Conservation (phyloP, 2,113 vertebrate species). For the Onychostruthus taczanowskii region DNA sequence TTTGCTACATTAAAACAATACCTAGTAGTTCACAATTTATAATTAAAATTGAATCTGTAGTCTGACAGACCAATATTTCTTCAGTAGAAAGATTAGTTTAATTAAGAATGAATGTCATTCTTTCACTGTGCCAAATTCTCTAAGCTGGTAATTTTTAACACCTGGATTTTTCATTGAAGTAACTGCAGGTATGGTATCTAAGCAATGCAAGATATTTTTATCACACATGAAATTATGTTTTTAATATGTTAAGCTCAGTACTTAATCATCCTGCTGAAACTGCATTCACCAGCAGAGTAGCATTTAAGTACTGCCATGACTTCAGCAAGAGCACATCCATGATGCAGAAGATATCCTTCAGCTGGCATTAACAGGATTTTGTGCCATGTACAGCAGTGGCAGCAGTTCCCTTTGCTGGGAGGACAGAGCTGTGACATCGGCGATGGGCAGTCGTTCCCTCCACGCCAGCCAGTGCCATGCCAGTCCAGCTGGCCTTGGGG, state of each 20-base stretch:
- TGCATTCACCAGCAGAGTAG: background rate
- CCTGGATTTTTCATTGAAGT: background rate
- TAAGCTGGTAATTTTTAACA: background rate
- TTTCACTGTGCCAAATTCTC: background rate
- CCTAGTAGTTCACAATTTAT: background rate
- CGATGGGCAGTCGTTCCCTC: accelerated
- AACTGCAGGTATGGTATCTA: background rate
- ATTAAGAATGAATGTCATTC: background rate
- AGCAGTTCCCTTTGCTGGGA: background rate
- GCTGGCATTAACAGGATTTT: background rate
- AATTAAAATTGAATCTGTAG: background rate
- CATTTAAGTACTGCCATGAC: background rate
- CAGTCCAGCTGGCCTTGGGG: background rate
- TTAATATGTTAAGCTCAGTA: background rate
- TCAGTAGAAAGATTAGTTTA: background rate
- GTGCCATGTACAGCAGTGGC: accelerated
- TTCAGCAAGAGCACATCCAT: background rate
- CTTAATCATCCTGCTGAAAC: background rate
- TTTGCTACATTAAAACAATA: background rate
- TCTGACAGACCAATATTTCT: background rate
- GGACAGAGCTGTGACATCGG: accelerated
- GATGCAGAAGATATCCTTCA: background rate
- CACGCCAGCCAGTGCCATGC: accelerated
- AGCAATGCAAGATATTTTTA: background rate
- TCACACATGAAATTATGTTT: background rate